Conservation (phyloP, 2,888 invertebrate species). For the Amblyteles armatorius region DNA sequence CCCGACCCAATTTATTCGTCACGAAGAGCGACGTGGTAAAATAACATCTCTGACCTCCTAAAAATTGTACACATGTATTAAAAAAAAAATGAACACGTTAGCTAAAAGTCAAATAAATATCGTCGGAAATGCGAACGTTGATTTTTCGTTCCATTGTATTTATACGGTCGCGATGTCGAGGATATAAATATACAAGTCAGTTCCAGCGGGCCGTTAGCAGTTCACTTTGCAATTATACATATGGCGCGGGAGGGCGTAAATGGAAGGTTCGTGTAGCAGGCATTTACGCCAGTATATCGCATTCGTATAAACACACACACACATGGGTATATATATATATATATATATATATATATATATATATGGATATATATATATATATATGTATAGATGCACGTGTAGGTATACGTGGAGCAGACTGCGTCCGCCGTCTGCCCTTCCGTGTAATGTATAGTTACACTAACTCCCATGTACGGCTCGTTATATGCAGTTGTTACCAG, state of each 20-base stretch:
- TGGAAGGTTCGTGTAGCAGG: conserved; percentile 56
- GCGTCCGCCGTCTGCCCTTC: conserved; percentile 40
- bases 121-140: background rate
- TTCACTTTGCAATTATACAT: conserved; percentile 54
- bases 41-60: too few species aligned
- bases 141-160: background rate
- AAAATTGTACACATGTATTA: too few species aligned
- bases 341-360: background rate
- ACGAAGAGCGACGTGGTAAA: too few species aligned
- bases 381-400: too few species aligned
- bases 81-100: too few species aligned
- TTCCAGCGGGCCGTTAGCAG: conserved; percentile 32
- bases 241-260: conserved; percentile 46
- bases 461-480: conserved; percentile 48
- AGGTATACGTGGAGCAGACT: conserved; percentile 38
- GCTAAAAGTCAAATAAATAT: background rate
- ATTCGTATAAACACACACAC: background rate
- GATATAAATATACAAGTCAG: conserved; percentile 13
- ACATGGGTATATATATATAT: background rate
- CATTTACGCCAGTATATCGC: conserved; percentile 31
- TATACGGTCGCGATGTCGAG: background rate
- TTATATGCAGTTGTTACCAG: conserved; percentile 63
- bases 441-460: conserved; percentile 32
- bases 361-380: background rate
- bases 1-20: too few species aligned